Conservation (phyloP, 1,140 invertebrate genomes). For the Heliconius hermathena region DNA sequence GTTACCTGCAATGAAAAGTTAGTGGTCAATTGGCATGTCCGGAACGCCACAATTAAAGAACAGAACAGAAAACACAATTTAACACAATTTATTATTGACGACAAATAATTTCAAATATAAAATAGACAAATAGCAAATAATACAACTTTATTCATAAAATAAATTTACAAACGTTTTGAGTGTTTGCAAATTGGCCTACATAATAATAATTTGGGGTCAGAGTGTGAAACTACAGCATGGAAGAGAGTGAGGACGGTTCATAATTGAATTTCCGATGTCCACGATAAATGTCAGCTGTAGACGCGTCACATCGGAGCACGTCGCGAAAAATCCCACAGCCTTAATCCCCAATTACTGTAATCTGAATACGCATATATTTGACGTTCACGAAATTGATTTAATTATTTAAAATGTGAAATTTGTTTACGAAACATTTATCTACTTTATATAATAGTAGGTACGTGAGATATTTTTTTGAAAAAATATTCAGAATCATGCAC, state of each 20-base stretch:
- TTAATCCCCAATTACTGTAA: conserved; percentile 56
- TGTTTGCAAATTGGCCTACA: conserved; percentile 23
- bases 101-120: too few species aligned
- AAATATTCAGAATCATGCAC: too few species aligned
- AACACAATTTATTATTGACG: too few species aligned
- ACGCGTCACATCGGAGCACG: conserved; percentile 24
- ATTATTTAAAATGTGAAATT: conserved; percentile 27
- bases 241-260: conserved; percentile 43
- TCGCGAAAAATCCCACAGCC: conserved; percentile 43
- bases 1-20: too few species aligned
- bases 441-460: too few species aligned
- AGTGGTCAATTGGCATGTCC: too few species aligned
- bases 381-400: conserved; percentile 44
- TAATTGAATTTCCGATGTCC: conserved; percentile 61
- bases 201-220: conserved; percentile 26
- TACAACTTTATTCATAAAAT: neutral
- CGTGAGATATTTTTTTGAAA: too few species aligned
- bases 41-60: too few species aligned
- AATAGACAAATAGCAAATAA: neutral
- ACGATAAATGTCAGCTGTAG: conserved; percentile 53
- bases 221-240: conserved; percentile 2
- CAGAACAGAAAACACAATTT: too few species aligned
- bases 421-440: too few species aligned
- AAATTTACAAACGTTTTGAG: neutral
- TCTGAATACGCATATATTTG: conserved; percentile 52